phyloP scores from a whole-genome alignment of 1,140 invertebrate genomes.

The Rhynchophorus ferrugineus region DNA sequence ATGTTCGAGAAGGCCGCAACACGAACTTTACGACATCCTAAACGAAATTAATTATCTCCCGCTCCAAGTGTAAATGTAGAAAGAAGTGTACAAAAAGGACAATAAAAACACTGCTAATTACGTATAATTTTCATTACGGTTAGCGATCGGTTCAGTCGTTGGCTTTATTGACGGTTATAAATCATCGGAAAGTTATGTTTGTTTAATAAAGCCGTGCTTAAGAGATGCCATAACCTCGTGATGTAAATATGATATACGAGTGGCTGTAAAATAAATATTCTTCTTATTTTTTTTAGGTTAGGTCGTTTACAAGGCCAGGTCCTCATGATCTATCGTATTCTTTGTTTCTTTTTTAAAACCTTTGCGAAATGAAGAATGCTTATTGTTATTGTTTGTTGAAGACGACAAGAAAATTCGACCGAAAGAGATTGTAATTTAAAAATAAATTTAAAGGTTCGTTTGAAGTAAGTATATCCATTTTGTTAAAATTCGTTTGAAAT shows the following conservation, averaged over 20 bases:
- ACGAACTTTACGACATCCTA: not conserved
- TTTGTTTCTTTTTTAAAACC: no score
- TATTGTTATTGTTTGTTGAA: no score
- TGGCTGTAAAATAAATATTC: constrained; percentile 1
- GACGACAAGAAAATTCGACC: no score
- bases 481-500: no score
- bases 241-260: constrained; percentile 3
- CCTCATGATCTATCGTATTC: no score
- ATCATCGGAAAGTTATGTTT: constrained; percentile 4
- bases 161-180: constrained; percentile 2
- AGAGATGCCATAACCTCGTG: not conserved
- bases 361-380: no score
- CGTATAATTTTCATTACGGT: not conserved
- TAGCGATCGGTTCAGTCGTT: not conserved
- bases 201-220: constrained; percentile 5
- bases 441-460: no score
- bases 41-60: not conserved
- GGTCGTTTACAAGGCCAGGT: not conserved
- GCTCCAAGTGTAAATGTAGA: no score
- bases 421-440: no score
- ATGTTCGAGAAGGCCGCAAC: not conserved
- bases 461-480: no score
- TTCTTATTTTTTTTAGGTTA: constrained; percentile 1
- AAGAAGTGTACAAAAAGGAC: not conserved
- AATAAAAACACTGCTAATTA: not conserved